Evolutionary conservation across 2,797 vertebrate species (phyloP).

Genomic region (Syndactyla subalaris): DNA sequence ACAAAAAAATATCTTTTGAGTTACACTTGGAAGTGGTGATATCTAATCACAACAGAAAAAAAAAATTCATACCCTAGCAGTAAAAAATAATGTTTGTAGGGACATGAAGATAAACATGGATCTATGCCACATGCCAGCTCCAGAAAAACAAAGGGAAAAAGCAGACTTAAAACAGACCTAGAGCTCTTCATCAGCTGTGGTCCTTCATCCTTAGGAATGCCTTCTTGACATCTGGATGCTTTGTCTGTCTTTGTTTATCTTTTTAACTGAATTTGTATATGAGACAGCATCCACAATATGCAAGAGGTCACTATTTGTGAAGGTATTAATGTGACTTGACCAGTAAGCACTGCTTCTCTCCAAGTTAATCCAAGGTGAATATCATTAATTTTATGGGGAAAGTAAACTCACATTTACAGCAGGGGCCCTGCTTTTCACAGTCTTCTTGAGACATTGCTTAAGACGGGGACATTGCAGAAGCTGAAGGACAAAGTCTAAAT

Average conservation of each 20-base stretch:
- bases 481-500: not conserved
- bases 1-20: not conserved
- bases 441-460: not conserved
- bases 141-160: not conserved
- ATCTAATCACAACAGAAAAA: not conserved
- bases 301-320: not conserved
- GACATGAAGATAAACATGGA: constrained; percentile 4
- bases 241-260: not conserved
- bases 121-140: not conserved
- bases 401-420: not conserved
- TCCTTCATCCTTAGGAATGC: not conserved
- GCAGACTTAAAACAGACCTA: not conserved
- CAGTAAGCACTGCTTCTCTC: not conserved
- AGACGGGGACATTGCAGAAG: not conserved
- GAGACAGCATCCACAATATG: not conserved
- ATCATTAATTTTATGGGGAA: not conserved
- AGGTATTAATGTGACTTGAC: not conserved
- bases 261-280: not conserved
- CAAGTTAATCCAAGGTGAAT: not conserved
- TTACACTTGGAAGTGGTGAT: not conserved
- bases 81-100: not conserved
- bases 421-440: not conserved
- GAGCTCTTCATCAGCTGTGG: not conserved
- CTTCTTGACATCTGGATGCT: not conserved
- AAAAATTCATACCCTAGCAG: not conserved